Conservation (phyloP, 2,113 vertebrate genomes). For the Euleptes europaea region DNA sequence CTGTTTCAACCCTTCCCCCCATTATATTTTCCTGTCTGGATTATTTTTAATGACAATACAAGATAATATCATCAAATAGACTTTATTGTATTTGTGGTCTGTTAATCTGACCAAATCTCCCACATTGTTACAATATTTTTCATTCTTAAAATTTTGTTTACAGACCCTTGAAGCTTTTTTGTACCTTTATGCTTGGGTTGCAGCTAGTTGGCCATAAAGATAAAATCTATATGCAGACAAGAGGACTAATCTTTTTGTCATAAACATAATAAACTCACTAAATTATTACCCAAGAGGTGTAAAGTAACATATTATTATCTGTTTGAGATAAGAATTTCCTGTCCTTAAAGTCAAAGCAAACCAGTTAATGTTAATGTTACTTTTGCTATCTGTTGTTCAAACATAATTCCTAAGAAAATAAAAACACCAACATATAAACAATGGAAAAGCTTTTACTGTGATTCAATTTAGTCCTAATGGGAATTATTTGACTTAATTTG, state of each 20-base stretch:
- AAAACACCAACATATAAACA: background rate
- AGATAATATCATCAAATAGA: constrained; percentile 13
- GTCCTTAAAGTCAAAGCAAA: background rate
- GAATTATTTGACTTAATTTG: background rate
- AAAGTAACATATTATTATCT: background rate
- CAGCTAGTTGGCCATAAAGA: background rate
- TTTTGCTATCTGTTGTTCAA: background rate
- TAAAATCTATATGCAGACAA: background rate
- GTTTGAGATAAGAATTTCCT: background rate
- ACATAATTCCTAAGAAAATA: background rate
- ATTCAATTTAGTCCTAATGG: too few species aligned
- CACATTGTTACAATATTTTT: background rate
- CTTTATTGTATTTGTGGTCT: background rate
- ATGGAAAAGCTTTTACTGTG: background rate
- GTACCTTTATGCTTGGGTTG: background rate
- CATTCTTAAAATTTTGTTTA: background rate
- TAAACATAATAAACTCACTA: background rate
- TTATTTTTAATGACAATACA: background rate
- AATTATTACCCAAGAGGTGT: background rate
- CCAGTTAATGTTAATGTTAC: background rate
- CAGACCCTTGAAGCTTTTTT: background rate
- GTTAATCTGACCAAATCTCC: background rate
- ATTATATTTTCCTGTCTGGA: constrained; percentile 6
- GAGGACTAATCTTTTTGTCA: background rate
- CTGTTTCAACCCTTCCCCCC: too few species aligned